These are phyloP conservation scores for Crambe crambe DNA, from an alignment of 37 sponge, comb jelly and placozoan species.

Conservation along the genomic window DNA sequence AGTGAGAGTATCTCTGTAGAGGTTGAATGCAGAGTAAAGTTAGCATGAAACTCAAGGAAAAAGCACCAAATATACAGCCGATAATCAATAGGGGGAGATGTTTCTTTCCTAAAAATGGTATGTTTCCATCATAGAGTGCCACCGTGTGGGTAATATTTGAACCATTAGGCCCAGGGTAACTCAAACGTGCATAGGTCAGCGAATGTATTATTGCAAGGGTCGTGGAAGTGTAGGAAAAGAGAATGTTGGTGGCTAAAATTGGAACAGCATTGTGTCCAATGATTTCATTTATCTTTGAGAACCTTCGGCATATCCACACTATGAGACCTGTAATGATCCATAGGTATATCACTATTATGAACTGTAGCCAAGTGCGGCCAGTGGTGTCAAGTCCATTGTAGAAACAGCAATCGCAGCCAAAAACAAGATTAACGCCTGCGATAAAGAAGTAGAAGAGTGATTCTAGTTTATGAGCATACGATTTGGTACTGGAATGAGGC, in stretches of 20 bases:
- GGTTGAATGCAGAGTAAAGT: conserved; percentile 15
- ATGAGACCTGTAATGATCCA: neutral
- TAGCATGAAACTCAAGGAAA: neutral
- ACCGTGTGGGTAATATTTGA: neutral
- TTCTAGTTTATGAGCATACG: neutral
- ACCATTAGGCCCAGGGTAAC: neutral
- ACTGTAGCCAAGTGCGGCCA: neutral
- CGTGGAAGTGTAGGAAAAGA: neutral
- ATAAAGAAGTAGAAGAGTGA: neutral
- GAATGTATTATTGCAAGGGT: neutral
- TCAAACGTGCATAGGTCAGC: neutral
- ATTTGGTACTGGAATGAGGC: neutral
- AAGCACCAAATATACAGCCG: neutral
- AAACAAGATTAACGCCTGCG: neutral
- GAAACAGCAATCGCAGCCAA: neutral
- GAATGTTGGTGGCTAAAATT: conserved; percentile 12
- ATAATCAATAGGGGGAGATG: conserved; percentile 2
- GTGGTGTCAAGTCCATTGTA: conserved; percentile 4
- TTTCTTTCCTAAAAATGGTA: neutral
- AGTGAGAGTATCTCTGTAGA: neutral
- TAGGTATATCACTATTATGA: neutral
- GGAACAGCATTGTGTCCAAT: conserved; percentile 5
- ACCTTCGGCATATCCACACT: neutral
- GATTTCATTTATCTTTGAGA: neutral
- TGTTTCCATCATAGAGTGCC: conserved; percentile 6